These are phyloP conservation scores for Rhingia campestris DNA, from an alignment of 2,888 invertebrate species.

Conservation along the genomic window DNA sequence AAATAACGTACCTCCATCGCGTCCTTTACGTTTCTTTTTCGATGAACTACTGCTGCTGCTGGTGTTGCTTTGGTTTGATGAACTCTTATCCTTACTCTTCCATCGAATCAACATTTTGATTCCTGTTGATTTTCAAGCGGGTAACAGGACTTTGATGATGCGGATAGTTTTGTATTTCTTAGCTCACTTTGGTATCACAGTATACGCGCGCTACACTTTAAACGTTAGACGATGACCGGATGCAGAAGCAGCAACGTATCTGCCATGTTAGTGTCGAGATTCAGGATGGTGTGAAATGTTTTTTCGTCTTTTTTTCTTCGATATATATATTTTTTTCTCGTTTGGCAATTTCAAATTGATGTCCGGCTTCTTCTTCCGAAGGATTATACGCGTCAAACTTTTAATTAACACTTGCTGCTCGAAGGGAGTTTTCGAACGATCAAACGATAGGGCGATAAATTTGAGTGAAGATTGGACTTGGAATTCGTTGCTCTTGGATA, in stretches of 20 bases:
- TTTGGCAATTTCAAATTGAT: conserved; percentile 32
- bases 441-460: not conserved
- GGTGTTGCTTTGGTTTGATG: conserved; percentile 85
- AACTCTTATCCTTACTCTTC: conserved; percentile 92
- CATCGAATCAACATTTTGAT: conserved; percentile 89
- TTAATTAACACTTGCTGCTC: conserved; percentile 57
- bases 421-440: not conserved
- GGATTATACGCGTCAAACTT: conserved; percentile 57
- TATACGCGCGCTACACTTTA: conserved; percentile 50
- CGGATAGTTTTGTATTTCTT: conserved; percentile 27
- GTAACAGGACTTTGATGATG: conserved; percentile 42
- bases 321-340: not conserved
- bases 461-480: conserved; percentile 16
- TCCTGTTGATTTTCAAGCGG: conserved; percentile 36
- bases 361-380: conserved; percentile 29
- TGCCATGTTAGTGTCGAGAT: conserved; percentile 62
- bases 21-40: conserved; percentile 93
- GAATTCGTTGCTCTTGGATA: conserved; percentile 39
- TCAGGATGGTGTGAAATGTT: not conserved
- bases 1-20: conserved; percentile 88
- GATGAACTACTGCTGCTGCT: conserved; percentile 84
- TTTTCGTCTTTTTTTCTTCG: not conserved
- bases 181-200: conserved; percentile 19
- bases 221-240: conserved; percentile 24
- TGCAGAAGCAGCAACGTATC: conserved; percentile 30